Conservation (phyloP, 2,888 invertebrate genomes). For the Drosophila paranaensis region DNA sequence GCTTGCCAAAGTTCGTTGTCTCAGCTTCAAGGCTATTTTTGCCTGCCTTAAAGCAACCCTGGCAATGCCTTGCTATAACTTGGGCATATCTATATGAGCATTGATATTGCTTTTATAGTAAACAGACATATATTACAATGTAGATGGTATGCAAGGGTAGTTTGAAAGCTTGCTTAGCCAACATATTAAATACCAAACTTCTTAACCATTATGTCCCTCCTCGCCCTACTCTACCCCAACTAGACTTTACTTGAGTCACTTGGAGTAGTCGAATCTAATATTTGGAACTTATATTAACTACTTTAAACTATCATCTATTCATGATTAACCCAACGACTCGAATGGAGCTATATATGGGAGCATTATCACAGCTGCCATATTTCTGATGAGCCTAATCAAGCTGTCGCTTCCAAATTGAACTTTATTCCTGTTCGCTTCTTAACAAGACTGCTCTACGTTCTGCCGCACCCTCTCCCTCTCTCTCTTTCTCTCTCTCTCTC, state of each 20-base stretch:
- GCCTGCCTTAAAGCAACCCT: not conserved
- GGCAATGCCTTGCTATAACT: not conserved
- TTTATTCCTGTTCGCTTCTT: not conserved
- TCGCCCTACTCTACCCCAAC: too few relatives aligned
- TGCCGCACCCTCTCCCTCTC: not conserved
- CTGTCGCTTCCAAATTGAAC: not conserved
- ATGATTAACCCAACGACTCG: not conserved
- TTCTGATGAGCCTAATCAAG: constrained; percentile 8
- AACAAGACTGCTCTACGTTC: not conserved
- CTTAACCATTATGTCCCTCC: too few relatives aligned
- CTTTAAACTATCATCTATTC: too few relatives aligned
- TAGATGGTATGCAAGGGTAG: not conserved
- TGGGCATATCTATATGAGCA: not conserved
- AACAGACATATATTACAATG: not conserved
- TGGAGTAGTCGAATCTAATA: too few relatives aligned
- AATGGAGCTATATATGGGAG: not conserved
- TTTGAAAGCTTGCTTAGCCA: not conserved
- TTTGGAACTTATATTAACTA: too few relatives aligned
- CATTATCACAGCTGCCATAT: not conserved
- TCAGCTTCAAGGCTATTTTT: constrained; percentile 13
- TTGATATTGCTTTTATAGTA: not conserved
- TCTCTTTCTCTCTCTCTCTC: not conserved
- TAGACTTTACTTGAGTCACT: too few relatives aligned
- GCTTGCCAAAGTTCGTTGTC: constrained; percentile 8
- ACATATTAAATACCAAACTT: not conserved